Evolutionary conservation across 1,140 invertebrate genomes (phyloP).

Genomic region (Drosophila carrolli): DNA sequence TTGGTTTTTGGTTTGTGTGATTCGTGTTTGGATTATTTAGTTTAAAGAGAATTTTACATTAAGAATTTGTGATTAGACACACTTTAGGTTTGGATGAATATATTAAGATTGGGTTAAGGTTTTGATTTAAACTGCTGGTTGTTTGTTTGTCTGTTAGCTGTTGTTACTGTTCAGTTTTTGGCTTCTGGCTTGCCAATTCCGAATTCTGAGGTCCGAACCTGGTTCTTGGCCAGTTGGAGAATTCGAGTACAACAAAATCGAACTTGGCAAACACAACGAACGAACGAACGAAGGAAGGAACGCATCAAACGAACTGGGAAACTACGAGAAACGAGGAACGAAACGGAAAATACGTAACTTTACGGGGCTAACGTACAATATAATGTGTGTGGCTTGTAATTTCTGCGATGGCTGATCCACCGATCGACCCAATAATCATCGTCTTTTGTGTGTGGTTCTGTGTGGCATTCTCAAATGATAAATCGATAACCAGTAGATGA

Average conservation of each 20-base stretch:
- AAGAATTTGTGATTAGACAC: conserved; percentile 63
- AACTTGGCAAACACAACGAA: conserved; percentile 63
- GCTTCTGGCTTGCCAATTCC: conserved; percentile 22
- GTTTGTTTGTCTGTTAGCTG: conserved; percentile 21
- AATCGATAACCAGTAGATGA: conserved; percentile 20
- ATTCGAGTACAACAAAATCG: conserved; percentile 49
- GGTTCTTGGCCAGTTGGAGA: conserved; percentile 20
- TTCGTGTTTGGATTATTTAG: conserved; percentile 50
- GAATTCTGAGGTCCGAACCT: background rate
- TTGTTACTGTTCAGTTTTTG: conserved; percentile 24
- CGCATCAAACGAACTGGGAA: conserved; percentile 62
- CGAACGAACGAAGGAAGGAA: conserved; percentile 61
- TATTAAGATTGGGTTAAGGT: conserved; percentile 31
- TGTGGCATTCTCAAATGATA: conserved; percentile 33
- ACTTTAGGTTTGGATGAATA: conserved; percentile 48
- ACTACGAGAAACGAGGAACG: conserved; percentile 62
- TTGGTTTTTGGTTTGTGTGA: conserved; percentile 40
- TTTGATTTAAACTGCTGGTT: conserved; percentile 22
- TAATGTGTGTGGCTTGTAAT: background rate
- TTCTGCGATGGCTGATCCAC: conserved; percentile 14
- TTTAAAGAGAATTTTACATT: conserved; percentile 60
- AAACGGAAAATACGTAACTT: conserved; percentile 43
- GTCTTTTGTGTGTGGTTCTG: conserved; percentile 5
- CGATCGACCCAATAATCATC: conserved; percentile 11
- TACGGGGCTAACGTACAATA: conserved; percentile 13